Evolutionary conservation across 2,113 vertebrate genomes (phyloP), one percentile per base, ranked within the genome.

Genomic region (Rana temporaria): DNA sequence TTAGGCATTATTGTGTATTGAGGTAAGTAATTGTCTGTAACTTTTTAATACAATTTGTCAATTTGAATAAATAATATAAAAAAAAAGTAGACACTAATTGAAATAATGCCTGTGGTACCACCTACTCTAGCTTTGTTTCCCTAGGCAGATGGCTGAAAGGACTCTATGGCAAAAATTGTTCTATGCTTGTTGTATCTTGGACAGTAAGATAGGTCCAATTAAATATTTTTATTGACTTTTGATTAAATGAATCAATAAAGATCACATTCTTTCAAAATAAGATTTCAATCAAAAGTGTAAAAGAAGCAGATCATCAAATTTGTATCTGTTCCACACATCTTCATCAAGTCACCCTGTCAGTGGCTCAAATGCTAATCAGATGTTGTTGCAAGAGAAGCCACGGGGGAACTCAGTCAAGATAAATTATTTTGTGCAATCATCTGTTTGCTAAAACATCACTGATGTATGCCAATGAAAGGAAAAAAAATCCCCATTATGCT

Each of bases 401-500:
- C 64, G 63, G 9, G 38, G 6, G 78, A n/a, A 24, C 7, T n/a
- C 9, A 22, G 24, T 42, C 17, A 73, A 30, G 20, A 4, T 32
- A 11, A 84, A 62, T 0, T 1, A 12, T 30, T 34, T 30, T 67
- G 7, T 79, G 48, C 84, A 79, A 78, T 64, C 24, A 14, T 42
- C 0, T 71, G 69, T 60, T 65, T 52, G 65, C 34, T 74, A 68
- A 79, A 86, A 48, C 19, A 38, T 85, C 82, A 53, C 80, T 78
- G 73, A 81, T 86, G 53, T 3, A 62, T 52, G 16, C 66, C 53
- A 67, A 71, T 84, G 86, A 60, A 60, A 34, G 22, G 7, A 82
- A 0, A 86, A 78, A 42, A 84, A 87, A 85, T 53, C 74, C 30
- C 82, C 73, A 85, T 84, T 75, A 89, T 87, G 24, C 53, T 69